Percentiles rank a stretch among this genome's conserved stretches.
Conservation (phyloP, 1,140 invertebrate genomes). For the Drosophila murphyi region DNA sequence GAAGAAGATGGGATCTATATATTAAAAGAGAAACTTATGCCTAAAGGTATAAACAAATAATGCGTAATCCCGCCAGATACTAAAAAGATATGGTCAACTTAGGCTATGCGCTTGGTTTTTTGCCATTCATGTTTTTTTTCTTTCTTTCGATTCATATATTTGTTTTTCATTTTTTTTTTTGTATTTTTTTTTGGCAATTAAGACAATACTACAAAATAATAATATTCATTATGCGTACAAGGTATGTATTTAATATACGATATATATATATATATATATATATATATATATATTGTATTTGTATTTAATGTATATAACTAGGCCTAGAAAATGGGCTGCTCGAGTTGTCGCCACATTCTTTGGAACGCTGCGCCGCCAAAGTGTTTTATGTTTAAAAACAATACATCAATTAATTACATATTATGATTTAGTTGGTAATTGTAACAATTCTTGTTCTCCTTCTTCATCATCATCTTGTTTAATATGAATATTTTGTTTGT, state of each 20-base stretch:
- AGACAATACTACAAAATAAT: conserved; percentile 21
- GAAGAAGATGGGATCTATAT: background rate
- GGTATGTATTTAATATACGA: conserved; percentile 9
- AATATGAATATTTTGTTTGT: conserved; percentile 6
- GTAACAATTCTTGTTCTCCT: conserved; percentile 19
- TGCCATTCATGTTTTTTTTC: background rate
- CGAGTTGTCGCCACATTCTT: conserved; percentile 36
- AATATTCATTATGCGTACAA: conserved; percentile 4
- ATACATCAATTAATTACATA: conserved; percentile 44
- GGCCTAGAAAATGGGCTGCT: conserved; percentile 31
- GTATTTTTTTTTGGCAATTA: conserved; percentile 14
- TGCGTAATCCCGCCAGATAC: conserved; percentile 6
- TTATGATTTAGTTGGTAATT: conserved; percentile 32
- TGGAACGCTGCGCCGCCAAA: conserved; percentile 46
- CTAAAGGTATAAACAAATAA: conserved; percentile 19
- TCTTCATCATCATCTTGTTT: background rate
- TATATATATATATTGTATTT: conserved; percentile 1
- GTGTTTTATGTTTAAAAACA: conserved; percentile 38
- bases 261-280: conserved; percentile 22
- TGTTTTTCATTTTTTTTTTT: background rate
- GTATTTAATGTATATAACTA: conserved; percentile 19
- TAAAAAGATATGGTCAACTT: conserved; percentile 6
- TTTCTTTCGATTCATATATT: background rate
- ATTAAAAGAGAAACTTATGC: background rate
- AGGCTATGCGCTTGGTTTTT: conserved; percentile 4